Conservation (phyloP, 53 echinoderm and acorn worm species). For the Paracentrotus lividus region DNA sequence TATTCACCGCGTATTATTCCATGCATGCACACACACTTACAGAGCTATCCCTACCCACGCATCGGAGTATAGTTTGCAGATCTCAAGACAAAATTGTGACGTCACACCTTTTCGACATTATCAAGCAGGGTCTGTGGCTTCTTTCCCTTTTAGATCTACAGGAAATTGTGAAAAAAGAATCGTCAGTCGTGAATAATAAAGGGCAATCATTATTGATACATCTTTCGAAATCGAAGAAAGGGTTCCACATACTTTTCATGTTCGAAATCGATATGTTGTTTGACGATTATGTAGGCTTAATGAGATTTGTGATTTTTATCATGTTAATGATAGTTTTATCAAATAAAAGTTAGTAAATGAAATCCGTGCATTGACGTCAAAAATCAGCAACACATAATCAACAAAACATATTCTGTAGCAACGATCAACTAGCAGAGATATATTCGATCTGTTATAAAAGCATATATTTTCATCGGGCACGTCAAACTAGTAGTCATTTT, state of each 20-base stretch:
- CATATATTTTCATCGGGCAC: background rate
- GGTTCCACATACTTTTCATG: too few relatives aligned
- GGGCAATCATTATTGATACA: background rate
- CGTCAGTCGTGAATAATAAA: background rate
- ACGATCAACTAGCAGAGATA: background rate
- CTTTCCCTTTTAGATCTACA: constrained; percentile 3
- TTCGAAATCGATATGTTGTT: background rate
- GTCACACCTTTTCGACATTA: constrained; percentile 24
- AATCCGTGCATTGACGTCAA: background rate
- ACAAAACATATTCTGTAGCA: background rate
- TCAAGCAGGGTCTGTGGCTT: constrained; percentile 37
- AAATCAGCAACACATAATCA: background rate
- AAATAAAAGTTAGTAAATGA: background rate
- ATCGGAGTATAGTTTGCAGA: constrained; percentile 16
- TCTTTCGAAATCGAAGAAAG: background rate
- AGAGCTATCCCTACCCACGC: constrained; percentile 47
- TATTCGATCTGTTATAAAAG: background rate
- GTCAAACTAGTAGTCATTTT: background rate
- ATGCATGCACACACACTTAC: constrained; percentile 58
- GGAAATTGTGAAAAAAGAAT: background rate
- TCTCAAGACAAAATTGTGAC: constrained; percentile 54
- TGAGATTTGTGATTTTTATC: background rate
- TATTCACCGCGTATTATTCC: constrained; percentile 62
- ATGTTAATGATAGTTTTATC: background rate
- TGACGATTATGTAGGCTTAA: background rate